phyloP scores from a whole-genome alignment of 2,113 vertebrate species.

The Dipodomys spectabilis region DNA sequence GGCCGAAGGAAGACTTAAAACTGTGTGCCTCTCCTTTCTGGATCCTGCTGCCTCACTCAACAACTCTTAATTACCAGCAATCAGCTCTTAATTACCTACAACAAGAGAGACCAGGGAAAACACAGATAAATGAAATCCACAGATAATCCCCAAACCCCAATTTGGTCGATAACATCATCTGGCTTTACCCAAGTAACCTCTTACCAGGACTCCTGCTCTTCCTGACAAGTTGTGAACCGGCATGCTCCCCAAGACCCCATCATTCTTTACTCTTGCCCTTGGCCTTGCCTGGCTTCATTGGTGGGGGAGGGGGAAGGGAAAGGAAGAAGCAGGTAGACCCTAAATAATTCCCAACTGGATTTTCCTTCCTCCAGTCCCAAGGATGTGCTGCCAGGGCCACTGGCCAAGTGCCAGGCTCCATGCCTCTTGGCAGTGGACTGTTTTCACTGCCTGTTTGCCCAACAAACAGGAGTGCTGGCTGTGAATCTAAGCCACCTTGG shows the following conservation, averaged over 20 bases:
- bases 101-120: conserved; percentile 77
- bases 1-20: conserved; percentile 67
- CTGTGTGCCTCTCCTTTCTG: conserved; percentile 56
- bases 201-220: conserved; percentile 57
- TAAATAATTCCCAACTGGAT: conserved; percentile 21
- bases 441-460: conserved; percentile 67
- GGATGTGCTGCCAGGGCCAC: conserved; percentile 36
- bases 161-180: conserved; percentile 76
- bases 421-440: conserved; percentile 42
- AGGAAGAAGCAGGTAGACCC: not conserved
- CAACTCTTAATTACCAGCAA: conserved; percentile 81
- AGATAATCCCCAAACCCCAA: conserved; percentile 81
- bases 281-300: not conserved
- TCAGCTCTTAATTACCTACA: conserved; percentile 83
- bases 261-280: not conserved
- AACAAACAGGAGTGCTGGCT: conserved; percentile 62
- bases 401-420: conserved; percentile 56
- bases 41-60: conserved; percentile 74
- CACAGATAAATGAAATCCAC: conserved; percentile 82
- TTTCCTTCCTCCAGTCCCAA: not conserved
- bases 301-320: not conserved
- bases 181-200: conserved; percentile 68
- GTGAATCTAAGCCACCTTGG: conserved; percentile 21
- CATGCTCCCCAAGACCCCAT: not conserved
- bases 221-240: conserved; percentile 9